Evolutionary conservation across 35 echinoderm and acorn worm genomes (phyloP).

Genomic region (Ophiothrix spiculata): DNA sequence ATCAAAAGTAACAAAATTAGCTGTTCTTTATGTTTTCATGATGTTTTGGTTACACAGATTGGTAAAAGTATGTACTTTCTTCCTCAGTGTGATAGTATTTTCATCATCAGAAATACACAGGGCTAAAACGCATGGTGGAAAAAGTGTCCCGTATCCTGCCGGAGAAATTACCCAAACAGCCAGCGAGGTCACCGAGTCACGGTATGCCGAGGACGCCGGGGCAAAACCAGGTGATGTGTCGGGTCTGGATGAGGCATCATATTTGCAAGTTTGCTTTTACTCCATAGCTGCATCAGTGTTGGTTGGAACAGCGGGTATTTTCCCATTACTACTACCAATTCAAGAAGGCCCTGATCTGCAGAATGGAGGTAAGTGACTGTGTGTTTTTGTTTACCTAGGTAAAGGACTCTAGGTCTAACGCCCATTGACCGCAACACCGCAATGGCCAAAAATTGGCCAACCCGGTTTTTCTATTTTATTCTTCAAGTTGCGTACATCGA

Average conservation of each 20-base stretch:
- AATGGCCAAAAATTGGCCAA: no score
- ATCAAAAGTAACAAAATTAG: neutral
- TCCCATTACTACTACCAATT: slow-evolving; percentile 65
- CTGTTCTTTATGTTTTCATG: neutral
- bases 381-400: no score
- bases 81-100: neutral
- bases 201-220: neutral
- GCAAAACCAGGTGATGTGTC: neutral
- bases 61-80: neutral
- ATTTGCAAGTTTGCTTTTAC: slow-evolving; percentile 34
- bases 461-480: no score
- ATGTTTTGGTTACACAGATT: neutral
- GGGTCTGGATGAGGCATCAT: neutral
- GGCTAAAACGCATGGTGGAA: slow-evolving; percentile 29
- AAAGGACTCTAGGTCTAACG: no score
- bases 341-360: slow-evolving; percentile 28
- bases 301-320: slow-evolving; percentile 66
- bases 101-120: slow-evolving; percentile 10
- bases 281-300: slow-evolving; percentile 50
- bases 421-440: no score
- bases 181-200: neutral
- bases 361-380: slow-evolving; percentile 46
- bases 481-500: no score
- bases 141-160: slow-evolving; percentile 13
- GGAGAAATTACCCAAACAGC: neutral